phyloP scores from a whole-genome alignment of 2,888 invertebrate genomes.

The Agrotis ipsilon region DNA sequence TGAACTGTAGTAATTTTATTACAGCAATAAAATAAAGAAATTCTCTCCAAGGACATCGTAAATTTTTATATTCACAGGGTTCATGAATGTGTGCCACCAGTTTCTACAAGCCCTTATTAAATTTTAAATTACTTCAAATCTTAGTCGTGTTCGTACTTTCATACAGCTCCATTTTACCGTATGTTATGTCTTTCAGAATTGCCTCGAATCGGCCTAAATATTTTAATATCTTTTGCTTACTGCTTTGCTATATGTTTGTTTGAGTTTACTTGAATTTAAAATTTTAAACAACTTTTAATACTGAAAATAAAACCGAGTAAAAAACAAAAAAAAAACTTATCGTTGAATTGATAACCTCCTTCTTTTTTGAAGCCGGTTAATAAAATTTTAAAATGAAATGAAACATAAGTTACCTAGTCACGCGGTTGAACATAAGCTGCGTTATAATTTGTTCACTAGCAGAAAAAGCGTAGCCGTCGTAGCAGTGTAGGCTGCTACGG shows the following conservation, averaged over 20 bases:
- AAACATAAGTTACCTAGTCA: not conserved
- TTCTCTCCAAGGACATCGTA: constrained; percentile 69
- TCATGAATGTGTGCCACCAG: constrained; percentile 72
- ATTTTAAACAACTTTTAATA: not conserved
- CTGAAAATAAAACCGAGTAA: not conserved
- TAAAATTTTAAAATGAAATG: not conserved
- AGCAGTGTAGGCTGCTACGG: constrained; percentile 33
- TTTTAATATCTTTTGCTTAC: too few species aligned
- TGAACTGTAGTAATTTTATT: constrained; percentile 74
- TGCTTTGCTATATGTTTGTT: not conserved
- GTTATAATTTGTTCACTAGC: not conserved
- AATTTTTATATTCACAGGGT: constrained; percentile 69
- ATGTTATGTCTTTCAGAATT: not conserved
- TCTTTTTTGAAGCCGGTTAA: too few species aligned
- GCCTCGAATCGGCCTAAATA: not conserved
- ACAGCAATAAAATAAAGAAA: constrained; percentile 75
- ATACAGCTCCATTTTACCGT: not conserved
- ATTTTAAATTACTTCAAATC: constrained; percentile 57
- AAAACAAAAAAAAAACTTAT: too few species aligned
- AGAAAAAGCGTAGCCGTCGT: constrained; percentile 20
- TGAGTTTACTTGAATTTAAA: not conserved
- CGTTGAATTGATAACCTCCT: too few species aligned
- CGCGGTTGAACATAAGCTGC: too few species aligned
- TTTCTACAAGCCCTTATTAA: constrained; percentile 61
- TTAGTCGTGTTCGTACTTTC: not conserved